Evolutionary conservation across 2,888 invertebrate species (phyloP).

Genomic region (Aproaerema taeniolella): DNA sequence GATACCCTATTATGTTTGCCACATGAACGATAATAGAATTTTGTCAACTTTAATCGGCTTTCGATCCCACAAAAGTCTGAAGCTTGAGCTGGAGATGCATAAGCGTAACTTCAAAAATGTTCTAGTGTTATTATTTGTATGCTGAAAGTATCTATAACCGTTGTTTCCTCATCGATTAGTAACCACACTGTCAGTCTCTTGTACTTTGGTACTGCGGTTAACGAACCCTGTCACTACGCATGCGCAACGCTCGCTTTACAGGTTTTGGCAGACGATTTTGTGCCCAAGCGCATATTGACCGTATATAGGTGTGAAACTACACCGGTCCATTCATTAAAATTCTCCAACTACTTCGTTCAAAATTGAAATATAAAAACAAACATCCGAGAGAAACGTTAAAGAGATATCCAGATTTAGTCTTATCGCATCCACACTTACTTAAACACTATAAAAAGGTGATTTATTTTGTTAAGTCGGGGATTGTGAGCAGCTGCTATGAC

Average conservation of each 20-base stretch:
- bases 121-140: too few species aligned
- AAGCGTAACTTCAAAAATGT: too few species aligned
- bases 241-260: constrained; percentile 47
- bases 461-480: constrained; percentile 57
- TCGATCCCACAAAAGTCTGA: too few species aligned
- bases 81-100: too few species aligned
- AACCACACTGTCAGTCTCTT: too few species aligned
- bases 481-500: constrained; percentile 60
- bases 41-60: too few species aligned
- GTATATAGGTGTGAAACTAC: constrained; percentile 55
- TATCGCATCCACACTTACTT: constrained; percentile 42
- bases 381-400: constrained; percentile 8
- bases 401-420: constrained; percentile 28
- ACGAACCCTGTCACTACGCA: constrained; percentile 62
- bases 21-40: too few species aligned
- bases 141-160: too few species aligned
- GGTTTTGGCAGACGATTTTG: constrained; percentile 61
- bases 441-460: constrained; percentile 41
- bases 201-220: too few species aligned
- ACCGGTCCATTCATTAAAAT: constrained; percentile 38
- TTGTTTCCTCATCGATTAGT: too few species aligned
- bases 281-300: constrained; percentile 46
- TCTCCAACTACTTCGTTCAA: neutral
- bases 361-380: constrained; percentile 1
- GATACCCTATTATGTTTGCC: too few species aligned